These are phyloP conservation scores for Drosophila elegans DNA, from an alignment of 1,140 invertebrate species.

Conservation along the genomic window DNA sequence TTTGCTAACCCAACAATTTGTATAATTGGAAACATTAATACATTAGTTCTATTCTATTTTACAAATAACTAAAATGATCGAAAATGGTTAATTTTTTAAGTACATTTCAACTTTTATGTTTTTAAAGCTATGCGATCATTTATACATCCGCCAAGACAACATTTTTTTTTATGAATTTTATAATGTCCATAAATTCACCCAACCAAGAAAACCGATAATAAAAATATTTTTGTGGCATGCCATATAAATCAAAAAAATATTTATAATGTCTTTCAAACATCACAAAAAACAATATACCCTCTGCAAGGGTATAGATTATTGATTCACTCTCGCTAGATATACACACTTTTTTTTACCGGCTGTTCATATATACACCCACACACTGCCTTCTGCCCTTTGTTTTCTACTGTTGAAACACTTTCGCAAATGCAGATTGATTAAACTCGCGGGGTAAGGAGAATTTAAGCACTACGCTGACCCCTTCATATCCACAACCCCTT, in stretches of 20 bases:
- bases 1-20: too few species aligned
- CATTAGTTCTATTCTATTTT: too few species aligned
- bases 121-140: too few species aligned
- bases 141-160: too few species aligned
- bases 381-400: neutral
- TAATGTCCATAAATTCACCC: too few species aligned
- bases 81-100: too few species aligned
- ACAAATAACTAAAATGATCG: too few species aligned
- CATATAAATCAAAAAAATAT: too few species aligned
- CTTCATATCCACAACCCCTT: neutral
- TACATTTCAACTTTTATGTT: too few species aligned
- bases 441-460: neutral
- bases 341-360: constrained; percentile 21
- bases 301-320: constrained; percentile 3
- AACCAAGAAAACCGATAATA: neutral
- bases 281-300: neutral
- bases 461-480: neutral
- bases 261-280: neutral
- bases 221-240: neutral
- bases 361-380: constrained; percentile 1
- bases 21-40: too few species aligned
- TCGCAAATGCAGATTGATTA: constrained; percentile 9
- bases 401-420: constrained; percentile 2
- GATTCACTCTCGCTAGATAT: constrained; percentile 7
- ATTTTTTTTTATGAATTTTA: too few species aligned